A percentile compares a stretch with the other conserved stretches of the same genome.
phyloP scores from a whole-genome alignment of 2,113 vertebrate genomes.

The Etheostoma spectabile region DNA sequence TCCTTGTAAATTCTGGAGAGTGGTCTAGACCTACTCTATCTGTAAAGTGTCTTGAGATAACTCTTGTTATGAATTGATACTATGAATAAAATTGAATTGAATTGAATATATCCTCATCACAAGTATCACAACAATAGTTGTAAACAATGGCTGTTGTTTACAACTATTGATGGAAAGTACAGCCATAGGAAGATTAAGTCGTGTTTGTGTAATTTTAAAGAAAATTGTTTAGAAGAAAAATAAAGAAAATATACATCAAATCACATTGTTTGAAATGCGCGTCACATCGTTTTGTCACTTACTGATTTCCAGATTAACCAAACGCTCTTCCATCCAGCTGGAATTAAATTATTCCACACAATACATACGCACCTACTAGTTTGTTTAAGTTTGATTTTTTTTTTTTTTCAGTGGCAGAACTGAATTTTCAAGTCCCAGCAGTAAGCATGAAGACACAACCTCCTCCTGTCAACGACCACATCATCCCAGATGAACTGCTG shows the following conservation, averaged over 20 bases:
- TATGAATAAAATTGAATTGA: too few species aligned
- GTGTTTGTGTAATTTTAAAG: not conserved
- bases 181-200: not conserved
- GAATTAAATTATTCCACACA: not conserved
- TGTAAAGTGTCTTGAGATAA: too few species aligned
- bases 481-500: slow-evolving; percentile 87
- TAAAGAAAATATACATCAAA: not conserved
- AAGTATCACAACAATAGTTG: not conserved
- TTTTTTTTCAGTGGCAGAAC: slow-evolving; percentile 30
- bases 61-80: too few species aligned
- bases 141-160: not conserved
- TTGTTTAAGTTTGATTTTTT: not conserved
- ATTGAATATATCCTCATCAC: too few species aligned
- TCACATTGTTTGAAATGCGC: not conserved
- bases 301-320: not conserved
- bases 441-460: slow-evolving; percentile 14
- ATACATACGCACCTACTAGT: not conserved
- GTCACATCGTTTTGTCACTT: not conserved
- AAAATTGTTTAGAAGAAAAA: not conserved
- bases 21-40: too few species aligned
- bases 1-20: too few species aligned
- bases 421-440: slow-evolving; percentile 1
- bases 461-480: slow-evolving; percentile 55
- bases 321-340: not conserved
- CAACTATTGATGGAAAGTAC: not conserved